These are phyloP conservation scores for Hydrolagus affinis DNA, from an alignment of 2,113 vertebrate species.

Conservation along the genomic window DNA sequence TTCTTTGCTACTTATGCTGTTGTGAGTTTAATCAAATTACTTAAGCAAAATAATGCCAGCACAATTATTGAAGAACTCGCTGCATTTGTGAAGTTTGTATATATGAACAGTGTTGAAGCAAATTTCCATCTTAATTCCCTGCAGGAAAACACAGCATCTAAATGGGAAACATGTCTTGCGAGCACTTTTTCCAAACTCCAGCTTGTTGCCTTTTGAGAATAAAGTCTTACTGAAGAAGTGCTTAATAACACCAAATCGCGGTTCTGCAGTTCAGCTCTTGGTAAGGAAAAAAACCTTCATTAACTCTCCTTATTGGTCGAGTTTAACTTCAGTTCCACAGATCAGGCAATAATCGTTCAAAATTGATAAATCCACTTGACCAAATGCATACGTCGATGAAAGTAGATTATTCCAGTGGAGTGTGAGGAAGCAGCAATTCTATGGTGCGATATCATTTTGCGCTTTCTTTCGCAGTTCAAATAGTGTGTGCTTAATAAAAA, in stretches of 20 bases:
- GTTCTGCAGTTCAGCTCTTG: slow-evolving; percentile 18
- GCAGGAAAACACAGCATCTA: slow-evolving; percentile 51
- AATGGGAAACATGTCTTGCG: slow-evolving; percentile 53
- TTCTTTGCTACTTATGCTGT: too few relatives aligned
- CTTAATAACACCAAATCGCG: slow-evolving; percentile 36
- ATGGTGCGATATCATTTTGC: too few relatives aligned
- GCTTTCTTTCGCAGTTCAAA: too few relatives aligned
- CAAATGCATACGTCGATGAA: too few relatives aligned
- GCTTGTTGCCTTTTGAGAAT: slow-evolving; percentile 50
- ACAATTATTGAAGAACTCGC: background rate
- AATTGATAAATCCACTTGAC: too few relatives aligned
- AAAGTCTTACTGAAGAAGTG: slow-evolving; percentile 54
- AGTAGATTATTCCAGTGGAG: too few relatives aligned
- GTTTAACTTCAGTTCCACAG: too few relatives aligned
- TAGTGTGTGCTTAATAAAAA: too few relatives aligned
- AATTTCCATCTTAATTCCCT: slow-evolving; percentile 32
- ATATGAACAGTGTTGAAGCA: slow-evolving; percentile 3
- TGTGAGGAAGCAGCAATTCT: too few relatives aligned
- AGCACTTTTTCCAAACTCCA: slow-evolving; percentile 53
- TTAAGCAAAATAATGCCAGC: background rate
- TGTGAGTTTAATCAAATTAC: background rate
- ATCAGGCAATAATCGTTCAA: too few relatives aligned
- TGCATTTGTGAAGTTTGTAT: background rate
- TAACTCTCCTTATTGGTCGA: background rate
- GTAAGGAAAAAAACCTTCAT: background rate